Conservation (phyloP, 1,140 invertebrate species). For the Reticulitermes speratus region DNA sequence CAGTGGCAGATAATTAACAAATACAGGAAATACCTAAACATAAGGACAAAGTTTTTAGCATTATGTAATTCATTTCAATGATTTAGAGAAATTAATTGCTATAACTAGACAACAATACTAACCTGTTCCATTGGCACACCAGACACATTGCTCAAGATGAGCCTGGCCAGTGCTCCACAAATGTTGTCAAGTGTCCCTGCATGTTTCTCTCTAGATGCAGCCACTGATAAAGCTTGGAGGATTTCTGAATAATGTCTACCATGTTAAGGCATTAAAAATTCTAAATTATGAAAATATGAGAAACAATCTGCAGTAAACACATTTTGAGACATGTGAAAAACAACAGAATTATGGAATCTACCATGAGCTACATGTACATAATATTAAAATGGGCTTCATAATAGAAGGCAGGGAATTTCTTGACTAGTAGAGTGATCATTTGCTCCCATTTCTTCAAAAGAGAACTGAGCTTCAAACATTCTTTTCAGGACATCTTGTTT, state of each 20-base stretch:
- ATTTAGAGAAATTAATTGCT: not conserved
- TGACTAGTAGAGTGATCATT: not conserved
- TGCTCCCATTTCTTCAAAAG: not conserved
- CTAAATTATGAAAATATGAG: not conserved
- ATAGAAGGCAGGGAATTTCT: not conserved
- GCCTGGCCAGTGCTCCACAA: conserved; percentile 71
- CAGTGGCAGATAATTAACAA: conserved; percentile 69
- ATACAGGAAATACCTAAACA: conserved; percentile 66
- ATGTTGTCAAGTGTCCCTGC: conserved; percentile 70
- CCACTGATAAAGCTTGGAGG: conserved; percentile 63
- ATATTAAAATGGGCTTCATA: not conserved
- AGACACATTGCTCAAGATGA: conserved; percentile 64
- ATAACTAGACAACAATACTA: conserved; percentile 25
- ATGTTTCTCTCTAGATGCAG: conserved; percentile 61
- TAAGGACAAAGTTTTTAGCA: conserved; percentile 20
- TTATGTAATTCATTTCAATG: no score
- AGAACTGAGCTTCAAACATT: not conserved
- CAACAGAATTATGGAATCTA: no score
- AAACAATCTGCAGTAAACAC: not conserved
- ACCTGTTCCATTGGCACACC: conserved; percentile 66
- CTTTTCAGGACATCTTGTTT: no score
- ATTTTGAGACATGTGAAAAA: not conserved
- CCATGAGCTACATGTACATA: no score
- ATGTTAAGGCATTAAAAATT: conserved; percentile 38
- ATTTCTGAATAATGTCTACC: conserved; percentile 61